Evolutionary conservation across 2,113 vertebrate genomes (phyloP).

Genomic region (Panthera leo): DNA sequence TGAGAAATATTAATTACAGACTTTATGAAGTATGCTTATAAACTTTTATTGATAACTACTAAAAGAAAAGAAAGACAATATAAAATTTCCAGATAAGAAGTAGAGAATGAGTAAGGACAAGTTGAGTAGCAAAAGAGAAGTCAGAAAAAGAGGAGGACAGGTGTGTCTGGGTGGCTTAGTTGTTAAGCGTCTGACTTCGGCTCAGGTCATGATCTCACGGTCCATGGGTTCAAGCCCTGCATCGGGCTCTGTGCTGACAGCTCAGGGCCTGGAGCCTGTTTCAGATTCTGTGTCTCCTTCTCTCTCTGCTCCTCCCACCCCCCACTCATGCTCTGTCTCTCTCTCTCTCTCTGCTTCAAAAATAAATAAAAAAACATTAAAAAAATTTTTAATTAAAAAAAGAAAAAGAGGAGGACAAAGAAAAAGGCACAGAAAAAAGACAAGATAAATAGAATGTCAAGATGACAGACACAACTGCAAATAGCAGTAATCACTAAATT

Average conservation of each 20-base stretch:
- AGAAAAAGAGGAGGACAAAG: not conserved
- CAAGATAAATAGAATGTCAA: not conserved
- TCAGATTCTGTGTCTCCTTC: too few species aligned
- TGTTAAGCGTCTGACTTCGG: too few species aligned
- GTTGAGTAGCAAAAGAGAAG: not conserved
- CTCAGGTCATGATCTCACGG: too few species aligned
- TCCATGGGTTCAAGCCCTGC: too few species aligned
- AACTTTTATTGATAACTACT: not conserved
- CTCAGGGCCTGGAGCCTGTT: too few species aligned
- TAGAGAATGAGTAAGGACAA: not conserved
- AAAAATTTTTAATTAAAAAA: not conserved
- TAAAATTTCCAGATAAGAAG: conserved; percentile 45
- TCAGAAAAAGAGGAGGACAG: not conserved
- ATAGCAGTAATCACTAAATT: not conserved
- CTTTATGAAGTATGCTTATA: not conserved
- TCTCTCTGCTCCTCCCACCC: too few species aligned
- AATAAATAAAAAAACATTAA: too few species aligned
- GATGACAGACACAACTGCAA: not conserved
- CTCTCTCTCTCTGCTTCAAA: too few species aligned
- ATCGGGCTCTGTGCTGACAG: too few species aligned
- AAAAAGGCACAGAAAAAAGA: not conserved
- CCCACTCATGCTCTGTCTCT: too few species aligned
- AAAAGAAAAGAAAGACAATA: not conserved
- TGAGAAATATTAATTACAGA: conserved; percentile 17
- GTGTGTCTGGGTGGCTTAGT: too few species aligned